Conservation (phyloP, 2,888 invertebrate genomes). For the Cerceris rybyensis region DNA sequence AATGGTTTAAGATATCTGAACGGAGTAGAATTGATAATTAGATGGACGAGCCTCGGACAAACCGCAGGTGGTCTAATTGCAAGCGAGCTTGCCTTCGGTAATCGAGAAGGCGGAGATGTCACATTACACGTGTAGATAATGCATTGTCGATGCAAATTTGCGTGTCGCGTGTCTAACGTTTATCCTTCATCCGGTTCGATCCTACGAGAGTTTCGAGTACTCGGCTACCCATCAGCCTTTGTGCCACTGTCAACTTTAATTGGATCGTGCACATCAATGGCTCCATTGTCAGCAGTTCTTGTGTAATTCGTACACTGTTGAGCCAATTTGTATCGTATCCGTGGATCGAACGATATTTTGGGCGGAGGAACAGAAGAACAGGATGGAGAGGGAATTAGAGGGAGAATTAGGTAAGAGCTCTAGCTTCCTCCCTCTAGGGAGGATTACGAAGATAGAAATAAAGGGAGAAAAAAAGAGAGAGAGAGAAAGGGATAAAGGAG, state of each 20-base stretch:
- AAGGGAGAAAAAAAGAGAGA: too few species aligned
- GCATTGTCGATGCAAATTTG: slow-evolving; percentile 66
- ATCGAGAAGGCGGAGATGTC: slow-evolving; percentile 60
- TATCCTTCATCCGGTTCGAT: slow-evolving; percentile 57
- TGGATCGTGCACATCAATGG: slow-evolving; percentile 19
- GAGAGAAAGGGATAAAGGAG: too few species aligned
- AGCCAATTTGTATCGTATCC: background rate
- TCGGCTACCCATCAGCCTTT: slow-evolving; percentile 41
- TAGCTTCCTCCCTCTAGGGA: too few species aligned
- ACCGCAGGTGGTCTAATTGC: slow-evolving; percentile 67
- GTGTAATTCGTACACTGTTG: background rate
- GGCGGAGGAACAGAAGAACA: too few species aligned
- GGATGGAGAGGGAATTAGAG: too few species aligned
- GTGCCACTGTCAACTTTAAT: slow-evolving; percentile 49
- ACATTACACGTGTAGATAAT: slow-evolving; percentile 68
- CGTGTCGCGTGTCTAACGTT: slow-evolving; percentile 66
- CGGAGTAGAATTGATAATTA: slow-evolving; percentile 47
- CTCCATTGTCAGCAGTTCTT: slow-evolving; percentile 22
- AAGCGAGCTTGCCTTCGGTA: slow-evolving; percentile 51
- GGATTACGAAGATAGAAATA: too few species aligned
- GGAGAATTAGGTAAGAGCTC: too few species aligned
- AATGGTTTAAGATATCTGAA: slow-evolving; percentile 51
- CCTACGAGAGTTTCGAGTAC: slow-evolving; percentile 22
- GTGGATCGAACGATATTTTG: background rate
- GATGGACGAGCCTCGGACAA: slow-evolving; percentile 42